Percentiles rank a stretch among this genome's conserved stretches.
These are phyloP conservation scores for Diploscapter pachys DNA, from an alignment of 1,140 invertebrate genomes.

Conservation along the genomic window DNA sequence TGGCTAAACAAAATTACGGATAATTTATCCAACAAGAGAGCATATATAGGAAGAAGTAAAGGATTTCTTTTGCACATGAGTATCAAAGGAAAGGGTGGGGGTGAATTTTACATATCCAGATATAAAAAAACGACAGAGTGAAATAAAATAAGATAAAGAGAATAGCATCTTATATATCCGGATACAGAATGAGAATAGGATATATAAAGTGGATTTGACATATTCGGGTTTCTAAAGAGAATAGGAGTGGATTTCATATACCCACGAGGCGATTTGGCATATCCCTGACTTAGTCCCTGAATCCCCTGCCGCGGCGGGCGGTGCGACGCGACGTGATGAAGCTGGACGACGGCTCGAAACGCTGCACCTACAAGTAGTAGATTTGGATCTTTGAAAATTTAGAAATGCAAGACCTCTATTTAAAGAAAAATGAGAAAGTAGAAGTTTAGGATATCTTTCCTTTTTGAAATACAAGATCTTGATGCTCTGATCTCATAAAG, in stretches of 20 bases:
- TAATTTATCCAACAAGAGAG: too few relatives aligned
- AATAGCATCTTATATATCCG: neutral
- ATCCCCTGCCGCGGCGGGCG: slow-evolving; percentile 11
- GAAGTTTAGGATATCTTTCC: neutral
- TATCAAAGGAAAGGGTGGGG: too few relatives aligned
- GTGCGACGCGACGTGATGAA: neutral
- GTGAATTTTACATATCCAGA: too few relatives aligned
- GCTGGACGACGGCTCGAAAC: slow-evolving; percentile 7
- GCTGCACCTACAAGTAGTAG: slow-evolving; percentile 33
- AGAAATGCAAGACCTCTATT: too few relatives aligned
- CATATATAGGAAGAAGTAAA: too few relatives aligned
- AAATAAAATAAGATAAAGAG: neutral
- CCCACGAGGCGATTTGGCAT: neutral
- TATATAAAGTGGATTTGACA: neutral
- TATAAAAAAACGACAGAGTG: neutral
- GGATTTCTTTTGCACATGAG: too few relatives aligned
- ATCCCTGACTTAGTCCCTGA: neutral
- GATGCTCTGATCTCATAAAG: neutral
- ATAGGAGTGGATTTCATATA: neutral
- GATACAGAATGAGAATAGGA: too few relatives aligned
- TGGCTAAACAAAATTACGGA: too few relatives aligned
- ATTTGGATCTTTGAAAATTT: neutral
- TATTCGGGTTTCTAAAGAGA: neutral
- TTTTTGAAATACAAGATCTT: neutral
- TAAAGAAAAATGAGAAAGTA: too few relatives aligned